Evolutionary conservation across 2,797 vertebrate genomes (phyloP).

Genomic region (Lepilemur septentrionalis): DNA sequence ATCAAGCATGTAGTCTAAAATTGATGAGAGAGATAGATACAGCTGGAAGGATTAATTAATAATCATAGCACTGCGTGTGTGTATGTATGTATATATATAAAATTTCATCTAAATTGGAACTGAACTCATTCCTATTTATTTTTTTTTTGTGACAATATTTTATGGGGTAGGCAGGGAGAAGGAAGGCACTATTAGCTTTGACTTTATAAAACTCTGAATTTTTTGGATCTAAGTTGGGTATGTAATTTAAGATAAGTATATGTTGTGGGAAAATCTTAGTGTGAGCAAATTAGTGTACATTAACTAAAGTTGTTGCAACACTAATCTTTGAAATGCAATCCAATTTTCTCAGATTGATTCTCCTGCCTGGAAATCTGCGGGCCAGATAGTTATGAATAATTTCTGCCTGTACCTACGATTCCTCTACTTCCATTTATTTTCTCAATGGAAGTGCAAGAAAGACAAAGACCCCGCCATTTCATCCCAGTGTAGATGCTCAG

Average conservation of each 20-base stretch:
- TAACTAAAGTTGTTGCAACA: accelerated
- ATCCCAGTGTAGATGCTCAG: too few relatives aligned
- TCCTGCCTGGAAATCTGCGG: neutral
- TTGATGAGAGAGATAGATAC: neutral
- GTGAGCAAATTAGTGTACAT: neutral
- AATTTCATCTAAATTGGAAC: neutral
- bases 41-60: neutral
- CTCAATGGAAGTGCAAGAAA: neutral
- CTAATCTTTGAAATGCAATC: neutral
- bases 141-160: neutral
- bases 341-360: neutral
- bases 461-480: neutral
- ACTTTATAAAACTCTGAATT: neutral
- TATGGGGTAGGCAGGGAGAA: neutral
- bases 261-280: neutral
- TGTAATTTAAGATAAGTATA: neutral
- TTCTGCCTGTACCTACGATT: neutral
- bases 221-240: neutral
- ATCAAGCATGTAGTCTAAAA: neutral
- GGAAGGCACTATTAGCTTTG: neutral
- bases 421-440: neutral
- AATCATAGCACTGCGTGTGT: too few relatives aligned
- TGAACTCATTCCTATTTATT: neutral
- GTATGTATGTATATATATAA: neutral
- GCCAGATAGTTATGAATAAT: too few relatives aligned